Base-by-base conservation (phyloP, 2,888 invertebrate species). In the Dolichomitus sp. region DNA sequence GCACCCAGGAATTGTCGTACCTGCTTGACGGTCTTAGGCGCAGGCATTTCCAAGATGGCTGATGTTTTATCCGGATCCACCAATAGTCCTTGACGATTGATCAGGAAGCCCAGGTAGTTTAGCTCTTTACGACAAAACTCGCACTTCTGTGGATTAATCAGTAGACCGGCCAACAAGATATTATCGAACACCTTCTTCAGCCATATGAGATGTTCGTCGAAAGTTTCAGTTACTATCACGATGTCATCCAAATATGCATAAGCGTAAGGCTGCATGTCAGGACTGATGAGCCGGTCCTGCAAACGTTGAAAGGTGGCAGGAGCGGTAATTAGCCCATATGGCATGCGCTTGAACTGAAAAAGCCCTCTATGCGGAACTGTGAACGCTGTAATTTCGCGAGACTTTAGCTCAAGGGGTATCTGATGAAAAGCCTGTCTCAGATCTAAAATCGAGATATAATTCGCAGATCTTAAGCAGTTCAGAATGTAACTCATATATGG, bases 291-390 rank as follows among this genome's bases (percentile, higher is more conserved):
- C 1, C 68, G n/a, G 40, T 84, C 81, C 6, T 80, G 19, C 14
- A 84, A 11, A 2, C 84, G 54, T 19, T 85, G 84, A 42, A 85
- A 9, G 9, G 40, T 40, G 40, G 11, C 40, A 9, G 40, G 40
- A 6, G 40, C 40, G 40, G 40, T 40, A 4, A 30, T 4, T 0
- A 86, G 66, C 0, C 84, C 84, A 37, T 63, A 84, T 0, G 81
- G 84, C 84, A 86, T 83, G 3, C 80, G 23, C 1, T 11, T 59
- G 23, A 83, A 83, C 17, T 86, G 80, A 27, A 76, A 84, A 5
- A 81, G n/a, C n/a, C n/a, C n/a, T n/a, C n/a, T n/a, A n/a, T n/a
- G n/a, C n/a, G n/a, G n/a, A n/a, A n/a, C n/a, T 30, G 3, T 30
- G 4, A 30, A 30, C 4, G 30, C 30, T 30, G 30, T 30, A 30